These are phyloP conservation scores for Tenualosa ilisha DNA, from an alignment of 2,797 vertebrate species.

Conservation along the genomic window DNA sequence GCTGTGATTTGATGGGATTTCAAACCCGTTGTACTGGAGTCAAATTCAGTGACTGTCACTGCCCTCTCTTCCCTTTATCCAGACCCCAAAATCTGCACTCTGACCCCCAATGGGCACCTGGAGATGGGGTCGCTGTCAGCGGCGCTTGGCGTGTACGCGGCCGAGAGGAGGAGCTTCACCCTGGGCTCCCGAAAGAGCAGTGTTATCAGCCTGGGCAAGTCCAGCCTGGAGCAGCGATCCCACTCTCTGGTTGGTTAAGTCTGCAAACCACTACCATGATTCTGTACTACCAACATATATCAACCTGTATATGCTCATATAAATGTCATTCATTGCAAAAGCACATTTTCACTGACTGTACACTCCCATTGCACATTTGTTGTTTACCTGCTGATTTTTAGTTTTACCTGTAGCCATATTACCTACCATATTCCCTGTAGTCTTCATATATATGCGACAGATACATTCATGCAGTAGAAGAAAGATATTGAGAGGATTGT, in stretches of 20 bases:
- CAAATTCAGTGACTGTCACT: neutral
- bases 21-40: neutral
- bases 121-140: slow-evolving; percentile 77
- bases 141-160: neutral
- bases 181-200: slow-evolving; percentile 87
- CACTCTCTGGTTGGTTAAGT: slow-evolving; percentile 63
- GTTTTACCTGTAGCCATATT: too few relatives aligned
- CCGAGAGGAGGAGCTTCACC: slow-evolving; percentile 69
- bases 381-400: too few relatives aligned
- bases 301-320: too few relatives aligned
- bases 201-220: slow-evolving; percentile 85
- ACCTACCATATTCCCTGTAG: too few relatives aligned
- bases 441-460: too few relatives aligned
- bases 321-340: too few relatives aligned
- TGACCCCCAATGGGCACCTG: slow-evolving; percentile 95
- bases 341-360: too few relatives aligned
- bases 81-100: slow-evolving; percentile 89
- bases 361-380: too few relatives aligned
- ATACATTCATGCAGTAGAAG: too few relatives aligned
- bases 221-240: slow-evolving; percentile 84
- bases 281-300: too few relatives aligned
- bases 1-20: neutral
- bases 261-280: too few relatives aligned
- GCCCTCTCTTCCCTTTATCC: slow-evolving; percentile 26
- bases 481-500: too few relatives aligned